A percentile compares a stretch with the other conserved stretches of the same genome.
Evolutionary conservation across 2,113 vertebrate genomes (phyloP).

Genomic region (Mus musculus): GRCm39 chr3:107468501-107469000

Average conservation of each 20-base stretch:
- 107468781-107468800: neutral
- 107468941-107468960: neutral
- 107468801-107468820: neutral
- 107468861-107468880: neutral
- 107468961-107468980: neutral
- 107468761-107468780: slow-evolving; percentile 1
- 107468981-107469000: accelerated
- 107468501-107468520: slow-evolving; percentile 77
- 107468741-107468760: neutral
- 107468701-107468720: slow-evolving; percentile 49
- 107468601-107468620: slow-evolving; percentile 77
- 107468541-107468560: slow-evolving; percentile 84
- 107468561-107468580: slow-evolving; percentile 83
- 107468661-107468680: slow-evolving; percentile 58
- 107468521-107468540: slow-evolving; percentile 83
- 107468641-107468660: slow-evolving; percentile 77
- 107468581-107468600: slow-evolving; percentile 82
- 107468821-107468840: neutral
- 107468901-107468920: neutral
- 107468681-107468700: slow-evolving; percentile 42
- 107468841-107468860: neutral
- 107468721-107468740: slow-evolving; percentile 25
- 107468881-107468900: neutral
- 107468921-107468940: neutral
- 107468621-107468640: slow-evolving; percentile 70